Percentiles rank a stretch among this genome's conserved stretches.
Evolutionary conservation across 1,140 invertebrate genomes (phyloP).

Genomic region (Eurosta solidaginis): DNA sequence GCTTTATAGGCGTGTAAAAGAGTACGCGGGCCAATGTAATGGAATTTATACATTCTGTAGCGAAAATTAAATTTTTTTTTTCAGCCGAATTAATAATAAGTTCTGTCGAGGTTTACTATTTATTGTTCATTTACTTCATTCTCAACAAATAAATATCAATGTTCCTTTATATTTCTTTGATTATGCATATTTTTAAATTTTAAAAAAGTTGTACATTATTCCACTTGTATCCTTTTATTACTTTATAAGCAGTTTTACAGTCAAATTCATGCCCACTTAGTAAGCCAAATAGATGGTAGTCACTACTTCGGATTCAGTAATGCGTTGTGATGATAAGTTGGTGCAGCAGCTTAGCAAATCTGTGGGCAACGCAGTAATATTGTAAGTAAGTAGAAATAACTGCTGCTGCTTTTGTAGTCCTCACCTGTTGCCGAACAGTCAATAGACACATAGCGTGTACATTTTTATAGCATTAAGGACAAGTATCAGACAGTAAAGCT

Average conservation of each 20-base stretch:
- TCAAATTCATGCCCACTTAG: neutral
- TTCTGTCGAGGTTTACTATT: neutral
- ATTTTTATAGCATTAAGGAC: too few relatives aligned
- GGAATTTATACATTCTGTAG: neutral
- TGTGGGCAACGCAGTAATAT: too few relatives aligned
- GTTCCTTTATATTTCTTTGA: neutral
- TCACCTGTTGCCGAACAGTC: too few relatives aligned
- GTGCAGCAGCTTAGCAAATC: neutral
- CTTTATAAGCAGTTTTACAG: too few relatives aligned
- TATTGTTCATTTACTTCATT: too few relatives aligned
- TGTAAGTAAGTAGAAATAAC: neutral
- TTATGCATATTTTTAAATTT: neutral
- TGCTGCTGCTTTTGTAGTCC: neutral
- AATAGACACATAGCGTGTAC: too few relatives aligned
- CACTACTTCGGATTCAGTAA: neutral
- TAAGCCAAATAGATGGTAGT: neutral
- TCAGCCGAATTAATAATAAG: neutral
- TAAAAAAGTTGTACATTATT: neutral
- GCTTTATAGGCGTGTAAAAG: neutral
- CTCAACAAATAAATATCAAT: too few relatives aligned
- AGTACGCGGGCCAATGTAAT: neutral
- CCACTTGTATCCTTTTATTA: slow-evolving; percentile 13
- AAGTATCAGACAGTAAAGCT: neutral
- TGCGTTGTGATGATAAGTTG: neutral
- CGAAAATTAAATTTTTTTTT: neutral